Conservation (phyloP, 2,888 invertebrate genomes). For the Hyalella azteca region DNA sequence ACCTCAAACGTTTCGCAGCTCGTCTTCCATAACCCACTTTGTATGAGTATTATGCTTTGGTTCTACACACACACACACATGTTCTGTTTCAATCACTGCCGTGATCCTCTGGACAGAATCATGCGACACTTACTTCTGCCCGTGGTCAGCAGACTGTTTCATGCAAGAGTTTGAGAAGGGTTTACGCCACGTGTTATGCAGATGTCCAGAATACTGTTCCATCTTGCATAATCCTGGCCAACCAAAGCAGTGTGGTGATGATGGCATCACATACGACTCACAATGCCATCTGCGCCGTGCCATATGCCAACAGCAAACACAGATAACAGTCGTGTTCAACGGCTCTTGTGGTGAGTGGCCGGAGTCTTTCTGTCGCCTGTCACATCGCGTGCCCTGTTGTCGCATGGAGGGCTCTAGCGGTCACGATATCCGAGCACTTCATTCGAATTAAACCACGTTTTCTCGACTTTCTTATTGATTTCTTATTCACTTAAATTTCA, state of each 20-base stretch:
- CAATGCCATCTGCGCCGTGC: conserved; percentile 65
- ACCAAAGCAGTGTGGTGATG: conserved; percentile 61
- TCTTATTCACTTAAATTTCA: too few relatives aligned
- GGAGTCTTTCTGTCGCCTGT: not conserved
- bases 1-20: too few relatives aligned
- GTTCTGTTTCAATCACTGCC: too few relatives aligned
- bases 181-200: not conserved
- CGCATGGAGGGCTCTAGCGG: not conserved
- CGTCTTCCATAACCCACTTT: too few relatives aligned
- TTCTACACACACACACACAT: too few relatives aligned
- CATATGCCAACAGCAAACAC: conserved; percentile 66
- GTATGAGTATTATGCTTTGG: too few relatives aligned
- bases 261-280: conserved; percentile 66
- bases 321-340: conserved; percentile 68
- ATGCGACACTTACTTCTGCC: conserved; percentile 23
- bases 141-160: conserved; percentile 28
- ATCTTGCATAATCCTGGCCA: conserved; percentile 18
- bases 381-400: not conserved
- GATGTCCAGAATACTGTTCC: conserved; percentile 40
- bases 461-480: not conserved
- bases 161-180: conserved; percentile 35
- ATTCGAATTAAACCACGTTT: not conserved
- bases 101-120: conserved; percentile 5
- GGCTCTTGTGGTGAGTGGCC: conserved; percentile 72
- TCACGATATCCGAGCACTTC: not conserved